Conservation (phyloP, 1,140 invertebrate species). For the Calliphora vicina region DNA sequence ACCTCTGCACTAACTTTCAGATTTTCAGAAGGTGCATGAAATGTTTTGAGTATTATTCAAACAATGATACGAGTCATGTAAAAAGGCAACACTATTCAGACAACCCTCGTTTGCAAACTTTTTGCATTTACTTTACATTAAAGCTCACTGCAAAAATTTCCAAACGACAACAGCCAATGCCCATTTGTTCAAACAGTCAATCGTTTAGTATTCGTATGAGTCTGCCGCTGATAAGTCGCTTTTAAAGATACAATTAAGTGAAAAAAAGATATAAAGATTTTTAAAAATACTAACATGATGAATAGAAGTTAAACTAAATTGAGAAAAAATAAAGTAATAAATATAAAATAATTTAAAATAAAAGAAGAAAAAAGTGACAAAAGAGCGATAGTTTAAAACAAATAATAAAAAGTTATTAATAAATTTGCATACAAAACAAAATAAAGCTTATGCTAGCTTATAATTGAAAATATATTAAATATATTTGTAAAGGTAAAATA, state of each 20-base stretch:
- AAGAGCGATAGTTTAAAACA: too few relatives aligned
- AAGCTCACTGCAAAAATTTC: not conserved
- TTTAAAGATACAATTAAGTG: not conserved
- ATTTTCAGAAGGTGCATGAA: too few relatives aligned
- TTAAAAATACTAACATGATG: not conserved
- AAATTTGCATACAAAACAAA: too few relatives aligned
- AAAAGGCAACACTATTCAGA: too few relatives aligned
- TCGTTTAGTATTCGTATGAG: not conserved
- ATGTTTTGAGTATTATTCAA: too few relatives aligned
- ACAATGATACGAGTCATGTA: too few relatives aligned
- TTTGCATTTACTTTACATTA: too few relatives aligned
- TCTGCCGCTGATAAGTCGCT: not conserved
- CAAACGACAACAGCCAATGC: not conserved
- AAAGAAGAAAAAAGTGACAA: not conserved
- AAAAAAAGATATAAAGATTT: not conserved
- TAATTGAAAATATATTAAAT: too few relatives aligned
- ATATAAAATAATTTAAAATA: not conserved
- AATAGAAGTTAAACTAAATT: not conserved
- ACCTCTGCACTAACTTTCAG: too few relatives aligned
- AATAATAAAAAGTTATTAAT: too few relatives aligned
- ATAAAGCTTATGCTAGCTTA: too few relatives aligned
- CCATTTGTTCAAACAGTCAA: not conserved
- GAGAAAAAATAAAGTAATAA: not conserved
- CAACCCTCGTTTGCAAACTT: too few relatives aligned
- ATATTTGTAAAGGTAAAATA: not conserved